Percentiles rank a stretch among this genome's conserved stretches.
These are phyloP conservation scores for Oryzias javanicus DNA, from an alignment of 2,113 vertebrate genomes.

Conservation along the genomic window DNA sequence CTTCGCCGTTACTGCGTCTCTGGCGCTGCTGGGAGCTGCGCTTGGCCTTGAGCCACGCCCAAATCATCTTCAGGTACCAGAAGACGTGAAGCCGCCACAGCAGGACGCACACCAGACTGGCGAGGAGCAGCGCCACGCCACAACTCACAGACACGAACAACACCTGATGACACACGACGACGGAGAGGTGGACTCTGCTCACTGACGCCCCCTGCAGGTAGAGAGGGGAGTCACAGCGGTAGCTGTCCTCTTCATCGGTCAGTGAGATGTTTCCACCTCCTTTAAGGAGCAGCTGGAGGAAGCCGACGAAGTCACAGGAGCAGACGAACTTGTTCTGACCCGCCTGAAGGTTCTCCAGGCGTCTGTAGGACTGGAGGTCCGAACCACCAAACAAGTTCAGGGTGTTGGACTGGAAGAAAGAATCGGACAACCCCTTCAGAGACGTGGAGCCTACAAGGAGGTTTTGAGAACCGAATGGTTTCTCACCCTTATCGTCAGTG, in stretches of 20 bases:
- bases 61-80: slow-evolving; percentile 90
- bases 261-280: slow-evolving; percentile 39
- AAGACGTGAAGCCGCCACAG: slow-evolving; percentile 75
- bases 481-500: slow-evolving; percentile 69
- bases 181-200: slow-evolving; percentile 46
- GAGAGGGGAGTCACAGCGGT: slow-evolving; percentile 84
- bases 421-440: not conserved
- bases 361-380: slow-evolving; percentile 70
- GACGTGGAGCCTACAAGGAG: not conserved
- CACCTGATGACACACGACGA: slow-evolving; percentile 77
- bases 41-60: slow-evolving; percentile 88
- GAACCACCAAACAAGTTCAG: slow-evolving; percentile 73
- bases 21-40: slow-evolving; percentile 67
- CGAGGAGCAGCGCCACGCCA: slow-evolving; percentile 49
- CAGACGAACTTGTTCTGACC: slow-evolving; percentile 84
- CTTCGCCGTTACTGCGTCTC: slow-evolving; percentile 2
- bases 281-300: slow-evolving; percentile 47
- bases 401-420: slow-evolving; percentile 71
- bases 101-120: slow-evolving; percentile 23
- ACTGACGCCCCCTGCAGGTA: slow-evolving; percentile 67
- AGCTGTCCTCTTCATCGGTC: slow-evolving; percentile 68
- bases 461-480: not conserved
- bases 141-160: slow-evolving; percentile 73
- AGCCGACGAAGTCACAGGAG: slow-evolving; percentile 84
- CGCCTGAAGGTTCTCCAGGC: slow-evolving; percentile 76